phyloP scores from a whole-genome alignment of 2,113 vertebrate species.

The Shinisaurus crocodilurus region DNA sequence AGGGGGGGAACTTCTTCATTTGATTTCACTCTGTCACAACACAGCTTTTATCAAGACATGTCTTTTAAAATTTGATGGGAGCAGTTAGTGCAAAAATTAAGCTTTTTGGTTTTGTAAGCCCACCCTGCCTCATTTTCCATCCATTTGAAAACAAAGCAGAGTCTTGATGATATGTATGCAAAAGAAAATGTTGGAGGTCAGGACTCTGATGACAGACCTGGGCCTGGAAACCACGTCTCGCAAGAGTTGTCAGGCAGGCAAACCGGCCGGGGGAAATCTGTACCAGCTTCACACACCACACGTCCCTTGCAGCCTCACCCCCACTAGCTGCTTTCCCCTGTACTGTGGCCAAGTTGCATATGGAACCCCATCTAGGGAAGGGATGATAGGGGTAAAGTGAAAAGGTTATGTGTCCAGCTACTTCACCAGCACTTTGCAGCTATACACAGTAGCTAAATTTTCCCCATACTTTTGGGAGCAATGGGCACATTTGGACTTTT shows the following conservation, averaged over 20 bases:
- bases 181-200: neutral
- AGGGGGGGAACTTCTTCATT: conserved; percentile 37
- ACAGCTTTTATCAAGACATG: conserved; percentile 44
- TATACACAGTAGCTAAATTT: neutral
- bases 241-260: neutral
- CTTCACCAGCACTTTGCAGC: conserved; percentile 7
- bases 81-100: conserved; percentile 28
- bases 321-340: neutral
- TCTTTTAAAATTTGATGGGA: conserved; percentile 45
- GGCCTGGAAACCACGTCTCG: neutral
- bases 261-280: neutral
- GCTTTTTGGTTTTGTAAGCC: conserved; percentile 23
- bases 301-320: neutral
- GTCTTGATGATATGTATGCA: neutral
- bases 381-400: conserved; percentile 31
- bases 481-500: too few species aligned
- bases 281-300: neutral
- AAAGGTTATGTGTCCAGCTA: conserved; percentile 35
- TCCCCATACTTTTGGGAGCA: too few species aligned
- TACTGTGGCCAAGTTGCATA: neutral
- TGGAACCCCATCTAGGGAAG: neutral
- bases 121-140: neutral
- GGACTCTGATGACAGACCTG: too few species aligned
- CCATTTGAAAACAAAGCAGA: conserved; percentile 8
- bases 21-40: conserved; percentile 52